Evolutionary conservation across 2,888 invertebrate species (phyloP).

Genomic region (Blera fallax): DNA sequence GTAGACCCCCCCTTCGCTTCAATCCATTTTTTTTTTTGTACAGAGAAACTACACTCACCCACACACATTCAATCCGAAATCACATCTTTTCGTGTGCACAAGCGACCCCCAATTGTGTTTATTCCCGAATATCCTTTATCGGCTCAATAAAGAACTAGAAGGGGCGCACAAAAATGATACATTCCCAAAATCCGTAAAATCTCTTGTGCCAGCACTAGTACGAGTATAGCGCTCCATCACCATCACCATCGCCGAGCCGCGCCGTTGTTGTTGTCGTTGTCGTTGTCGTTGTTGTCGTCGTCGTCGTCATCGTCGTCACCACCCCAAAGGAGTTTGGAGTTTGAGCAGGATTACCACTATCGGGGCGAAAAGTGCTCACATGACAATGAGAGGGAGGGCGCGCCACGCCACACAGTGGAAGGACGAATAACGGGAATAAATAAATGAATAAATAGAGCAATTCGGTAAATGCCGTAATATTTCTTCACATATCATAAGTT

Average conservation of each 20-base stretch:
- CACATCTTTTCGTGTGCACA: constrained; percentile 46
- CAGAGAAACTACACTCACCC: constrained; percentile 1
- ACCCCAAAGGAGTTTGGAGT: constrained; percentile 31
- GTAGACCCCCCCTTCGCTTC: neutral
- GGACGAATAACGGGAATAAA: constrained; percentile 61
- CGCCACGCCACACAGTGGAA: neutral
- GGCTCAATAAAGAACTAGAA: constrained; percentile 71
- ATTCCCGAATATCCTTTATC: constrained; percentile 71
- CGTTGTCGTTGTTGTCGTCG: constrained; percentile 12
- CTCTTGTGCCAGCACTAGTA: constrained; percentile 38
- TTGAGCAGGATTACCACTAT: constrained; percentile 70
- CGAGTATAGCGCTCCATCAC: neutral
- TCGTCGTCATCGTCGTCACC: constrained; percentile 25
- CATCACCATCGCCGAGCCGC: constrained; percentile 2
- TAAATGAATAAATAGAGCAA: constrained; percentile 75
- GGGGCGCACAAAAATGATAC: constrained; percentile 70
- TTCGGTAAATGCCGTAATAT: constrained; percentile 78
- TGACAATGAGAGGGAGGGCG: constrained; percentile 15
- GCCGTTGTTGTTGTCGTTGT: too few relatives aligned
- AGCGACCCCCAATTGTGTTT: constrained; percentile 71
- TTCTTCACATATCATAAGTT: constrained; percentile 82
- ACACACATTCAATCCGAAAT: neutral
- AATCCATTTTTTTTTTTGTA: neutral
- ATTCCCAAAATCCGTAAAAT: constrained; percentile 65
- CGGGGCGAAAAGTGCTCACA: constrained; percentile 52